These are phyloP conservation scores for Pantherophis vulpinus DNA, from an alignment of 2,797 vertebrate species.

Conservation along the genomic window DNA sequence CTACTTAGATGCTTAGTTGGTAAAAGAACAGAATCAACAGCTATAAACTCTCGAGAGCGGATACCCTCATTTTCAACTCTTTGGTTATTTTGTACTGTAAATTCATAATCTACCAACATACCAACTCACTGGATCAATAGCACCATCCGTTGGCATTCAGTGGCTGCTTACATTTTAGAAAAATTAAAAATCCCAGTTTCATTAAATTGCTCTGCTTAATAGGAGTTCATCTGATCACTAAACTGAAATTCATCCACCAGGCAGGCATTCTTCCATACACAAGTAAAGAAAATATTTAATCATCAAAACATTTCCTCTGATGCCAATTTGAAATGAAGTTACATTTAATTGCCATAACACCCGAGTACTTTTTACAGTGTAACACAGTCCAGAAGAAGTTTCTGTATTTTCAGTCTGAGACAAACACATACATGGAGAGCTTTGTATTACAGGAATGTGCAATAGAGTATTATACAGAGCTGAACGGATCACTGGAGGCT, in stretches of 20 bases:
- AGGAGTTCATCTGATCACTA: not conserved
- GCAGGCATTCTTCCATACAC: not conserved
- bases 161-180: not conserved
- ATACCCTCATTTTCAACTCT: not conserved
- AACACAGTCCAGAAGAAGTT: conserved; percentile 50
- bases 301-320: not conserved
- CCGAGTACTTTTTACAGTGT: conserved; percentile 53
- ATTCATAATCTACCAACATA: not conserved
- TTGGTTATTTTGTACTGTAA: not conserved
- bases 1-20: not conserved
- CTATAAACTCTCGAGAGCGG: not conserved
- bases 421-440: conserved; percentile 62
- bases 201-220: not conserved
- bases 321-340: conserved; percentile 41
- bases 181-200: not conserved
- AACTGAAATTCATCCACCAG: not conserved
- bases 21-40: not conserved
- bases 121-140: not conserved
- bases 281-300: not conserved
- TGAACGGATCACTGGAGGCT: conserved; percentile 45
- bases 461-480: conserved; percentile 65
- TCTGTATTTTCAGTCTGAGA: conserved; percentile 74
- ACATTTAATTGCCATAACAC: conserved; percentile 64
- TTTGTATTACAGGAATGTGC: conserved; percentile 74
- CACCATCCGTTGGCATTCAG: not conserved